These are phyloP conservation scores for Burhinus oedicnemus DNA, from an alignment of 2,113 vertebrate species.

Conservation along the genomic window DNA sequence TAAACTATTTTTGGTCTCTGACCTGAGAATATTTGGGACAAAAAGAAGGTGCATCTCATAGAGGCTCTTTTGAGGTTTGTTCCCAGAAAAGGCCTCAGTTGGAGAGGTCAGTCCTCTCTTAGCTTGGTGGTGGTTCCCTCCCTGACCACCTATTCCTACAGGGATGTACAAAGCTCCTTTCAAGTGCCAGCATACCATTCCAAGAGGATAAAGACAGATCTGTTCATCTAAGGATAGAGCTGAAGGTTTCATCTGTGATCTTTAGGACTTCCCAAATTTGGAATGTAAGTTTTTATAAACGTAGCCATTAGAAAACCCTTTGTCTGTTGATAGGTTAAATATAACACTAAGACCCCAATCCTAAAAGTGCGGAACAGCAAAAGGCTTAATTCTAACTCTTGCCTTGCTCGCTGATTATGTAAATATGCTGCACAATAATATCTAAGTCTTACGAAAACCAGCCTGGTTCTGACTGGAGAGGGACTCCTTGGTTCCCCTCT, in stretches of 20 bases:
- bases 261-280: background rate
- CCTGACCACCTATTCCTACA: background rate
- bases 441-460: background rate
- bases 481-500: background rate
- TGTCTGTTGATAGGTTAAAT: background rate
- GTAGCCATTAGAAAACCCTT: background rate
- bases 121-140: accelerated
- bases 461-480: background rate
- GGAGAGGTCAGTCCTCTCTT: background rate
- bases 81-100: background rate
- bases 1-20: constrained; percentile 7
- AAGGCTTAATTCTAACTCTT: background rate
- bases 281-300: background rate
- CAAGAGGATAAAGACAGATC: background rate
- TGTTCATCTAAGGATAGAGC: background rate
- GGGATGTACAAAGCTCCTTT: background rate
- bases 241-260: background rate
- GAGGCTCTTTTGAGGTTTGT: background rate
- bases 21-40: background rate
- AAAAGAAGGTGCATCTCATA: background rate
- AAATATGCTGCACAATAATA: background rate
- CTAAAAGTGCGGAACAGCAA: background rate
- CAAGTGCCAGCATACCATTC: background rate
- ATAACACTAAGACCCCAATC: background rate
- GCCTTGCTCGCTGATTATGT: background rate